Conservation (phyloP, 2,113 vertebrate species). For the Chaetops frenatus region DNA sequence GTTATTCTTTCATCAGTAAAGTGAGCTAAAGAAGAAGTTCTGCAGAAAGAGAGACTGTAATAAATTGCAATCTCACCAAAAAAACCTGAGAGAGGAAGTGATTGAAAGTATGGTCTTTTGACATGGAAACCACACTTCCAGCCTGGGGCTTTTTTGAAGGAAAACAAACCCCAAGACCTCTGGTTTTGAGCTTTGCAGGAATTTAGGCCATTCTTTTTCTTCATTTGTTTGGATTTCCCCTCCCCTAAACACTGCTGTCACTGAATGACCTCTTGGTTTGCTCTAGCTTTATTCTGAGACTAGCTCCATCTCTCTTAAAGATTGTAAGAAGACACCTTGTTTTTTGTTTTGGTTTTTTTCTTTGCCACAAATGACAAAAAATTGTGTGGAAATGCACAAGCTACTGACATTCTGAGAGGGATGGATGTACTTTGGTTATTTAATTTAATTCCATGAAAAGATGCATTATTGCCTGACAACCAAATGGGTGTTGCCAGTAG, state of each 20-base stretch:
- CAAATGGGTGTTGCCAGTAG: background rate
- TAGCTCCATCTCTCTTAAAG: background rate
- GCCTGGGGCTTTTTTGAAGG: background rate
- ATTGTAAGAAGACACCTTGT: background rate
- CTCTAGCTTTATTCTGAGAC: background rate
- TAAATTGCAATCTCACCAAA: background rate
- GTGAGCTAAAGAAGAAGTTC: background rate
- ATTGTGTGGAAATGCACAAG: background rate
- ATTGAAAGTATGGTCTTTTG: background rate
- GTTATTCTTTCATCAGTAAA: background rate
- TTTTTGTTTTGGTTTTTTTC: background rate
- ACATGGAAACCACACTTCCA: background rate
- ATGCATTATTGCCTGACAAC: background rate
- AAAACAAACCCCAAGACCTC: background rate
- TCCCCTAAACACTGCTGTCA: background rate
- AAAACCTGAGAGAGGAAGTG: background rate
- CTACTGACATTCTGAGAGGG: background rate
- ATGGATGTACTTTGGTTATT: background rate
- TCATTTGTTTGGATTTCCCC: background rate
- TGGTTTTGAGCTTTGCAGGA: background rate
- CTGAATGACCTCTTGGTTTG: background rate
- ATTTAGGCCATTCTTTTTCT: background rate
- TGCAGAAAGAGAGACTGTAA: background rate
- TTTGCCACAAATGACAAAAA: background rate
- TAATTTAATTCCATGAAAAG: background rate